Conservation (phyloP, 1,140 invertebrate species). For the Berghia stephanieae region DNA sequence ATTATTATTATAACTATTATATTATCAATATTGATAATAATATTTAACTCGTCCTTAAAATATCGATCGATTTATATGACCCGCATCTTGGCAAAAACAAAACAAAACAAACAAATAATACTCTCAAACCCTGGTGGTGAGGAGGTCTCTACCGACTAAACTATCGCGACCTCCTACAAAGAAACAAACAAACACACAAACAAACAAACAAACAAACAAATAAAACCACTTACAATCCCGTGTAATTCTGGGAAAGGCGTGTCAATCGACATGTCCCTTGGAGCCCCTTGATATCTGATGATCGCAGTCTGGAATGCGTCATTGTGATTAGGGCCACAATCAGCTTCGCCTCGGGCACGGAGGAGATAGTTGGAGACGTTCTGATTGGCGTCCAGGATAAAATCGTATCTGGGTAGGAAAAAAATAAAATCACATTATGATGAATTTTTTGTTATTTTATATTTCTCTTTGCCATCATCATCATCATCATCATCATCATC, state of each 20-base stretch:
- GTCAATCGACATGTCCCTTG: not conserved
- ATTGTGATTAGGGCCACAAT: conserved; percentile 79
- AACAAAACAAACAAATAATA: no score
- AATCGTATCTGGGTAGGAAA: conserved; percentile 75
- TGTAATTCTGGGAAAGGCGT: not conserved
- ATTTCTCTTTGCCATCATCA: not conserved
- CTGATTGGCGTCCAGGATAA: conserved; percentile 79
- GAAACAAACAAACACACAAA: no score
- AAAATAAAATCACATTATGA: not conserved
- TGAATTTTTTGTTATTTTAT: not conserved
- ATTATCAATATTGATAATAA: no score
- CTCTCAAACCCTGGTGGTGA: no score
- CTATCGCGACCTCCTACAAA: no score
- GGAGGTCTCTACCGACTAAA: no score
- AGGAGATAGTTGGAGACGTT: conserved; percentile 83
- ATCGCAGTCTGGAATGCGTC: conserved; percentile 82
- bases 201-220: no score
- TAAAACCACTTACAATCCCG: not conserved
- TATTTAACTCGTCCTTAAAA: no score
- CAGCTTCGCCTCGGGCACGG: conserved; percentile 79
- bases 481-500: not conserved
- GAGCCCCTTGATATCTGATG: conserved; percentile 33
- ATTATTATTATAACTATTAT: no score
- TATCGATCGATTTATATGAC: no score
- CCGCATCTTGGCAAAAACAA: no score